Evolutionary conservation across 1,140 invertebrate species (phyloP).

Genomic region (Drosophila rhopaloa): DNA sequence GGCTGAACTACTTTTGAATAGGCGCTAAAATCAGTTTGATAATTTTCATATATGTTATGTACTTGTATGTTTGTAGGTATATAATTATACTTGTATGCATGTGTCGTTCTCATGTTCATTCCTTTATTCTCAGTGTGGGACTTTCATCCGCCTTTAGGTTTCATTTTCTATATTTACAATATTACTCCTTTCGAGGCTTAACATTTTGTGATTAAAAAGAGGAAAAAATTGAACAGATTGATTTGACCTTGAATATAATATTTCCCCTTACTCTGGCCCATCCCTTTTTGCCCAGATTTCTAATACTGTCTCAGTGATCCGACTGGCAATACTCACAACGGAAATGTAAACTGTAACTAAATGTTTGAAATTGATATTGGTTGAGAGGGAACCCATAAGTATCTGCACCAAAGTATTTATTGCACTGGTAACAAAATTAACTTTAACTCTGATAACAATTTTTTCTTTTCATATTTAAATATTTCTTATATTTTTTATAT

Average conservation of each 20-base stretch:
- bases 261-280: slow-evolving; percentile 9
- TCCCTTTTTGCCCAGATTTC: slow-evolving; percentile 1
- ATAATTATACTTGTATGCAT: slow-evolving; percentile 48
- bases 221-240: slow-evolving; percentile 21
- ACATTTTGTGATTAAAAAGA: slow-evolving; percentile 37
- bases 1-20: slow-evolving; percentile 67
- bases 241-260: slow-evolving; percentile 23
- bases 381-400: slow-evolving; percentile 49
- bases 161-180: slow-evolving; percentile 58
- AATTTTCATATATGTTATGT: slow-evolving; percentile 68
- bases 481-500: slow-evolving; percentile 45
- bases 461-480: slow-evolving; percentile 43
- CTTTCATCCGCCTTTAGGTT: slow-evolving; percentile 77
- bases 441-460: slow-evolving; percentile 81
- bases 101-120: slow-evolving; percentile 51
- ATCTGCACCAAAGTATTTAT: slow-evolving; percentile 69
- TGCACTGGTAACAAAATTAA: slow-evolving; percentile 82
- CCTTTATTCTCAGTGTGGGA: slow-evolving; percentile 65
- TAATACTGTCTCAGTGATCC: slow-evolving; percentile 54
- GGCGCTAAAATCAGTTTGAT: slow-evolving; percentile 74
- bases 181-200: slow-evolving; percentile 40
- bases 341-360: slow-evolving; percentile 25
- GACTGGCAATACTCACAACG: slow-evolving; percentile 27
- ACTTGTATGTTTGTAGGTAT: slow-evolving; percentile 53
- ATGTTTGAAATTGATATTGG: slow-evolving; percentile 20